Conservation (phyloP, 1,140 invertebrate species). For the Tribolium castaneum region DNA sequence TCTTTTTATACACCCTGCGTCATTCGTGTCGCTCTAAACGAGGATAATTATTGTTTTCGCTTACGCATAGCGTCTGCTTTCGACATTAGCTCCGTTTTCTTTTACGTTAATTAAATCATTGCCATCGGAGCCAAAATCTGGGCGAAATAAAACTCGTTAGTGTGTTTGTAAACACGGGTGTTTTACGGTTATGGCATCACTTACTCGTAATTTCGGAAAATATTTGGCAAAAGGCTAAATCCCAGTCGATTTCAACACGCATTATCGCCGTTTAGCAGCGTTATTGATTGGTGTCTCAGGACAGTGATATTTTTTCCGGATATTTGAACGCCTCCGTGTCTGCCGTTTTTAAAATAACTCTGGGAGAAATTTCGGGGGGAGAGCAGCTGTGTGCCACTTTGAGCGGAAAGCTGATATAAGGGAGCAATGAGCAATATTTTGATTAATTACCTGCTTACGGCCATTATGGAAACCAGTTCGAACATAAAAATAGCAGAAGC, state of each 20-base stretch:
- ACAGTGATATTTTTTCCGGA: conserved; percentile 19
- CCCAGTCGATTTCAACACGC: not conserved
- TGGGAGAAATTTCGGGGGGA: not conserved
- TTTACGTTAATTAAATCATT: conserved; percentile 18
- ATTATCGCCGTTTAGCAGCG: not conserved
- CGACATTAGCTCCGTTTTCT: conserved; percentile 7
- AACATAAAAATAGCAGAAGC: not conserved
- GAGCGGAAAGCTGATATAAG: not conserved
- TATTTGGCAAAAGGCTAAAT: conserved; percentile 4
- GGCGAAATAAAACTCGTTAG: not conserved
- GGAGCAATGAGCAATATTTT: conserved; percentile 4
- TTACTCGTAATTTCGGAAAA: conserved; percentile 22
- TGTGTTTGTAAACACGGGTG: conserved; percentile 17
- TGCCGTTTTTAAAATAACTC: conserved; percentile 18
- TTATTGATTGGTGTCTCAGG: conserved; percentile 13
- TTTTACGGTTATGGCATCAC: conserved; percentile 23
- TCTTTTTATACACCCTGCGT: conserved; percentile 22
- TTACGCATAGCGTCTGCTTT: conserved; percentile 1
- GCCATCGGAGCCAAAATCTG: not conserved
- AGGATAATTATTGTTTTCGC: conserved; percentile 21
- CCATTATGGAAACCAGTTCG: not conserved
- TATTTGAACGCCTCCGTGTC: conserved; percentile 16
- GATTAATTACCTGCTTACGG: conserved; percentile 1
- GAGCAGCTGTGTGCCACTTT: not conserved
- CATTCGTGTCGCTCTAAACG: not conserved